Percentiles rank a stretch among this genome's conserved stretches.
These are phyloP conservation scores for Mellivora capensis DNA, from an alignment of 2,113 vertebrate species.

Conservation along the genomic window DNA sequence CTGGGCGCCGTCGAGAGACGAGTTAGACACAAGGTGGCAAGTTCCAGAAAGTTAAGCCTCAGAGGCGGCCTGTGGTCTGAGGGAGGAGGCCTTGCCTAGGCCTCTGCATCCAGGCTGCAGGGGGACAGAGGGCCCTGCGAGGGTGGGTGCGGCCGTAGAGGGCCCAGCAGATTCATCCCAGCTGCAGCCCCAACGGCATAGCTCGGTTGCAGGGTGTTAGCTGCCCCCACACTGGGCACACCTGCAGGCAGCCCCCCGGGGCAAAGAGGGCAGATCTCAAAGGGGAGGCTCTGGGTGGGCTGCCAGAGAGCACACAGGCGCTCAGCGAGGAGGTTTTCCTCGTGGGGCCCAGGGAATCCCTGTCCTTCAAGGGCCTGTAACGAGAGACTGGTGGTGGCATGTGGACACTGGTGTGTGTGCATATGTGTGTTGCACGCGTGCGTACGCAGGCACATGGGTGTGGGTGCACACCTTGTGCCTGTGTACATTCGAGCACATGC, in stretches of 20 bases:
- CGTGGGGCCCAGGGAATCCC: neutral
- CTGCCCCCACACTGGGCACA: neutral
- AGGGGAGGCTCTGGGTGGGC: neutral
- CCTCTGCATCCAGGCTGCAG: neutral
- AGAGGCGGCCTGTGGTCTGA: slow-evolving; percentile 60
- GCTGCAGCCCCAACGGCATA: neutral
- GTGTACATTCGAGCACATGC: too few relatives aligned
- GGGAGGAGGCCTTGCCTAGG: slow-evolving; percentile 47
- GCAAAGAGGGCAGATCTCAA: neutral
- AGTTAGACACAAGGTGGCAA: slow-evolving; percentile 74
- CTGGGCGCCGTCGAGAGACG: slow-evolving; percentile 68
- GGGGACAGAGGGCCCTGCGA: fast-evolving
- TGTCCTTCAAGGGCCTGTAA: neutral
- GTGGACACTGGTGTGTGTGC: neutral
- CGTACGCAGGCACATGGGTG: too few relatives aligned
- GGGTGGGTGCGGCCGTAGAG: fast-evolving
- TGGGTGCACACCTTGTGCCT: too few relatives aligned
- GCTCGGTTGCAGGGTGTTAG: neutral
- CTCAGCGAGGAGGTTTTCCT: neutral
- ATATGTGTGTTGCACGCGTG: fast-evolving
- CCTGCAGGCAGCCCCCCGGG: neutral
- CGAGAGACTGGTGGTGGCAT: neutral
- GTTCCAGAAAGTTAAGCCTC: slow-evolving; percentile 69
- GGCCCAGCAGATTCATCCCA: neutral
- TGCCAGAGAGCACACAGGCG: neutral